phyloP scores from a whole-genome alignment of 1,140 invertebrate genomes.

The Oedothorax gibbosus region DNA sequence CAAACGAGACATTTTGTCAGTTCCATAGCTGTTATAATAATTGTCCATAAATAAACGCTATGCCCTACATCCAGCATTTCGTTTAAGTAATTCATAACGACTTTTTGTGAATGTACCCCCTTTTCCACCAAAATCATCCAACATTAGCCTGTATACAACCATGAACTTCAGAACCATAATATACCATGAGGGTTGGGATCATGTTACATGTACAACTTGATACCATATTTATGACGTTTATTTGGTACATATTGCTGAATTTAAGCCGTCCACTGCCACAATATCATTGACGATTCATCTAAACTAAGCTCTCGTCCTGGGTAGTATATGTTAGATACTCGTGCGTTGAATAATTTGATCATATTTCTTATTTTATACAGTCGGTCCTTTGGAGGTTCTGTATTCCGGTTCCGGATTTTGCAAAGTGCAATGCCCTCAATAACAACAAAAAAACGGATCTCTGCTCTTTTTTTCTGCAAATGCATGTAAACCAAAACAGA shows the following conservation, averaged over 20 bases:
- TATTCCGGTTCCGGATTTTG: not conserved
- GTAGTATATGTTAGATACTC: slow-evolving; percentile 62
- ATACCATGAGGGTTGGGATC: slow-evolving; percentile 12
- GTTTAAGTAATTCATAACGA: not conserved
- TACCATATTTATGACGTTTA: slow-evolving; percentile 61
- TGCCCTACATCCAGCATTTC: slow-evolving; percentile 23
- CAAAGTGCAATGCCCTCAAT: slow-evolving; percentile 27
- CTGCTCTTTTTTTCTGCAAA: slow-evolving; percentile 21
- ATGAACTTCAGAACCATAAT: slow-evolving; percentile 20
- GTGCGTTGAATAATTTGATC: slow-evolving; percentile 13
- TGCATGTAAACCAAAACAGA: not conserved
- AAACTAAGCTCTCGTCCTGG: slow-evolving; percentile 66
- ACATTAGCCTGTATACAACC: not conserved
- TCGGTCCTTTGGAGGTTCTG: slow-evolving; percentile 15
- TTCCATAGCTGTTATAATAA: slow-evolving; percentile 43
- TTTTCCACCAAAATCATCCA: slow-evolving; percentile 32
- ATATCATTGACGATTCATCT: slow-evolving; percentile 68
- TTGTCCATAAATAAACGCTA: slow-evolving; percentile 34
- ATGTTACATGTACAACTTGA: slow-evolving; percentile 41
- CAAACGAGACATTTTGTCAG: slow-evolving; percentile 17
- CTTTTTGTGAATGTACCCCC: slow-evolving; percentile 24
- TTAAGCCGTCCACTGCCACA: slow-evolving; percentile 66
- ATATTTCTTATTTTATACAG: slow-evolving; percentile 37
- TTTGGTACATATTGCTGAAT: slow-evolving; percentile 68
- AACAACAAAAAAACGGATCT: slow-evolving; percentile 8